Evolutionary conservation across 1,140 invertebrate species (phyloP).

Genomic region (Eulimnadia texana): DNA sequence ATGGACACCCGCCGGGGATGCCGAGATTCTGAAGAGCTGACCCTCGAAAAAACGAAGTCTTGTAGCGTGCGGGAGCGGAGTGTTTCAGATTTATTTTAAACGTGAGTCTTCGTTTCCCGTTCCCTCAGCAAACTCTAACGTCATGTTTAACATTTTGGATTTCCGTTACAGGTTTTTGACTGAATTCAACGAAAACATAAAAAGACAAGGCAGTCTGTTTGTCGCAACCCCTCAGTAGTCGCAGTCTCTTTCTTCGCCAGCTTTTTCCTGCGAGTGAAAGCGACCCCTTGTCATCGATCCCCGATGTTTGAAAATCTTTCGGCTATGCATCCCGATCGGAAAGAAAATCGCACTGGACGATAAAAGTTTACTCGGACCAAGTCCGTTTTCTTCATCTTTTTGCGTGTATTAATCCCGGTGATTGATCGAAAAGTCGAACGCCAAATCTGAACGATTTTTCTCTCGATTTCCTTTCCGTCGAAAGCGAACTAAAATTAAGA

Average conservation of each 20-base stretch:
- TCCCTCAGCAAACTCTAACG: too few species aligned
- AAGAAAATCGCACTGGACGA: background rate
- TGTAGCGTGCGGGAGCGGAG: too few species aligned
- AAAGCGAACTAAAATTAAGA: background rate
- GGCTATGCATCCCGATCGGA: background rate
- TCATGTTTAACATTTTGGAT: too few species aligned
- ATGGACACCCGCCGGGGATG: background rate
- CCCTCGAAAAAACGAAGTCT: background rate
- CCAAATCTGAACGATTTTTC: background rate
- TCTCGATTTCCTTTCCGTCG: background rate
- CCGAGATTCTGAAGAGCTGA: background rate
- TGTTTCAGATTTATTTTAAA: too few species aligned
- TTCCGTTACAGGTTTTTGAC: too few species aligned
- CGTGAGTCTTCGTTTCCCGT: background rate
- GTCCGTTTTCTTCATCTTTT: background rate
- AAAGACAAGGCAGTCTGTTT: too few species aligned
- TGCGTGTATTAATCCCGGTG: background rate
- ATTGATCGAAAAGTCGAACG: background rate
- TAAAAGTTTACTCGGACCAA: background rate
- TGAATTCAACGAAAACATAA: too few species aligned
- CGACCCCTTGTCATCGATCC: too few species aligned
- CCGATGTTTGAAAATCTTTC: background rate
- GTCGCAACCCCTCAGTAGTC: too few species aligned
- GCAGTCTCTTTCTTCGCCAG: too few species aligned
- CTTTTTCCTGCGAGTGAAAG: too few species aligned